Evolutionary conservation across 1,140 invertebrate genomes (phyloP).

Genomic region (Drosophila parvula): DNA sequence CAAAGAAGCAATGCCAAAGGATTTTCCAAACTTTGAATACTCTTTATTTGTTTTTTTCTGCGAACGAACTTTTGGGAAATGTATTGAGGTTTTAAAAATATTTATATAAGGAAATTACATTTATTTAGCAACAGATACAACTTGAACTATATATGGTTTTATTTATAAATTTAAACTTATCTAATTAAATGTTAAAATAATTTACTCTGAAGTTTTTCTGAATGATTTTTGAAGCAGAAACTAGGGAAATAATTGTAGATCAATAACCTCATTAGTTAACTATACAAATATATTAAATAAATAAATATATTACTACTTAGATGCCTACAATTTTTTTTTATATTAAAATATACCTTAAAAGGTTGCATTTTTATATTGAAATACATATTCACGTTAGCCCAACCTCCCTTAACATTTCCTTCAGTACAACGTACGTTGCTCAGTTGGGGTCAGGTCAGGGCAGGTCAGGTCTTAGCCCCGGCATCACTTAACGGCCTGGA

Average conservation of each 20-base stretch:
- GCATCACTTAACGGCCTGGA: slow-evolving; percentile 22
- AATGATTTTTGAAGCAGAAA: neutral
- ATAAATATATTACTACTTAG: too few relatives aligned
- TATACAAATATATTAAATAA: too few relatives aligned
- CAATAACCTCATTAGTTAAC: too few relatives aligned
- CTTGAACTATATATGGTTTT: neutral
- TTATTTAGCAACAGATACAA: neutral
- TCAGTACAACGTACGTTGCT: neutral
- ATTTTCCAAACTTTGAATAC: neutral
- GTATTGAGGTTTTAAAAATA: neutral
- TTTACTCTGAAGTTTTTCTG: neutral
- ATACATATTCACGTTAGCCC: too few relatives aligned
- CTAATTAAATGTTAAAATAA: accelerated
- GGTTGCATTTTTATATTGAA: too few relatives aligned
- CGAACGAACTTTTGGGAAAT: neutral
- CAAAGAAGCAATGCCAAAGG: neutral
- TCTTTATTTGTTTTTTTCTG: neutral
- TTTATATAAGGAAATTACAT: neutral
- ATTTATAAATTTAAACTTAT: neutral
- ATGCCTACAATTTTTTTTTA: too few relatives aligned
- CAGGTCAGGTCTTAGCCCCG: slow-evolving; percentile 41
- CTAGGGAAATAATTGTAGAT: neutral
- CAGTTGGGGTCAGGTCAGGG: slow-evolving; percentile 10
- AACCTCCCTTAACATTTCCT: neutral
- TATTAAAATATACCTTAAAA: too few relatives aligned